Conservation (phyloP, 2,113 vertebrate species). For the Pipa parva region DNA sequence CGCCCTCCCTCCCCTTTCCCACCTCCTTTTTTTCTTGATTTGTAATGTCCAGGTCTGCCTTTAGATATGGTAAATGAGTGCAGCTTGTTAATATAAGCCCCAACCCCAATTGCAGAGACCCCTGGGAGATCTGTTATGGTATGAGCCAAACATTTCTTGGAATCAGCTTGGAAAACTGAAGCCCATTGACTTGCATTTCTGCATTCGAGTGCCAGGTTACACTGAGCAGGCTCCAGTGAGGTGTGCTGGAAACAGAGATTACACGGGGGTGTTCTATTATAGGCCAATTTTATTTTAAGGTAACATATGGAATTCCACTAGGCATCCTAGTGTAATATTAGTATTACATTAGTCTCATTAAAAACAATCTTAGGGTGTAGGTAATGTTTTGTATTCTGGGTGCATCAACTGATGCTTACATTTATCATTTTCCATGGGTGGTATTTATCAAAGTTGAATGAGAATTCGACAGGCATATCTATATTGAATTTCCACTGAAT, state of each 20-base stretch:
- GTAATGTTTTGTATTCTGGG: too few relatives aligned
- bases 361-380: too few relatives aligned
- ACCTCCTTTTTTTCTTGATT: constrained; percentile 25
- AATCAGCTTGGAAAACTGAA: constrained; percentile 20
- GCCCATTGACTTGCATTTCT: constrained; percentile 14
- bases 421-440: too few relatives aligned
- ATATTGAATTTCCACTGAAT: too few relatives aligned
- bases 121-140: background rate
- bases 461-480: too few relatives aligned
- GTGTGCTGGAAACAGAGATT: background rate
- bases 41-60: background rate
- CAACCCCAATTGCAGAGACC: constrained; percentile 3
- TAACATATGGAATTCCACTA: too few relatives aligned
- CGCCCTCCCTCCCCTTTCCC: constrained; percentile 13
- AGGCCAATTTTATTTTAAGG: too few relatives aligned
- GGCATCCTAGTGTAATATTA: too few relatives aligned
- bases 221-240: background rate
- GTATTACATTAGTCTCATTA: too few relatives aligned
- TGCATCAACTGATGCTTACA: too few relatives aligned
- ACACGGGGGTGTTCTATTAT: too few relatives aligned
- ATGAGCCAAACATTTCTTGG: constrained; percentile 32
- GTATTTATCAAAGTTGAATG: too few relatives aligned
- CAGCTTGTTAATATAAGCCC: constrained; percentile 1
- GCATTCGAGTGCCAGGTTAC: constrained; percentile 17
- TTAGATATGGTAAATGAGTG: constrained; percentile 9